Percentiles rank a stretch among this genome's conserved stretches.
These are phyloP conservation scores for Drosophila nr. fundita DNA, from an alignment of 2,888 invertebrate genomes.

Conservation along the genomic window DNA sequence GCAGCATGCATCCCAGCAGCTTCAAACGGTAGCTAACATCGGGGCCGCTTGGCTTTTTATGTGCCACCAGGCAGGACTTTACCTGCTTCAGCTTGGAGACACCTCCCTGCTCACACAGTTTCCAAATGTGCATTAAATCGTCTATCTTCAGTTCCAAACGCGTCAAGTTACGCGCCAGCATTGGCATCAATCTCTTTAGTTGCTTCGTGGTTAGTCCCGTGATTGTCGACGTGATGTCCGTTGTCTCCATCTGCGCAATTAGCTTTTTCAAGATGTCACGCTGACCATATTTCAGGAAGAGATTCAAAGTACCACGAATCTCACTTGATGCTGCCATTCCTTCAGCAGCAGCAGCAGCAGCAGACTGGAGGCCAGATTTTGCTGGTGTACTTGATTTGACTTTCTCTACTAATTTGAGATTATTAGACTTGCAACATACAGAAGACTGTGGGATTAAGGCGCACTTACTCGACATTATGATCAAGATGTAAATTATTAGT, in stretches of 20 bases:
- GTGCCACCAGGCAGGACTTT: neutral
- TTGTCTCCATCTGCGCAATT: conserved; percentile 23
- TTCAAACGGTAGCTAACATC: no score
- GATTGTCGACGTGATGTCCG: conserved; percentile 2
- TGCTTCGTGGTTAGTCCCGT: neutral
- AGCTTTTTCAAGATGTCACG: conserved; percentile 20
- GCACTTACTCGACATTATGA: neutral
- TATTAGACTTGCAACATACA: neutral
- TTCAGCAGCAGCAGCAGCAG: neutral
- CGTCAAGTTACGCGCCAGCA: conserved; percentile 29
- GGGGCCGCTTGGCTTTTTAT: neutral
- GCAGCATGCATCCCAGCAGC: conserved; percentile 10
- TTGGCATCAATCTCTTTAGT: conserved; percentile 24
- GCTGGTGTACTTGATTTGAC: neutral
- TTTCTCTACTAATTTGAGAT: neutral
- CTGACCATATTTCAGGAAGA: conserved; percentile 24
- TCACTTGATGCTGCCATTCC: neutral
- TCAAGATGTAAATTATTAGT: neutral
- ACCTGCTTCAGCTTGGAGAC: neutral
- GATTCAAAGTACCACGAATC: conserved; percentile 17
- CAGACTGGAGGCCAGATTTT: neutral
- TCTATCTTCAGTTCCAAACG: conserved; percentile 21
- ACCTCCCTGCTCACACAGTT: neutral
- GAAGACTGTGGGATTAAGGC: neutral
- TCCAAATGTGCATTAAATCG: conserved; percentile 2